Evolutionary conservation across 2,888 invertebrate genomes (phyloP).

Genomic region (Tanypteryx hageni): DNA sequence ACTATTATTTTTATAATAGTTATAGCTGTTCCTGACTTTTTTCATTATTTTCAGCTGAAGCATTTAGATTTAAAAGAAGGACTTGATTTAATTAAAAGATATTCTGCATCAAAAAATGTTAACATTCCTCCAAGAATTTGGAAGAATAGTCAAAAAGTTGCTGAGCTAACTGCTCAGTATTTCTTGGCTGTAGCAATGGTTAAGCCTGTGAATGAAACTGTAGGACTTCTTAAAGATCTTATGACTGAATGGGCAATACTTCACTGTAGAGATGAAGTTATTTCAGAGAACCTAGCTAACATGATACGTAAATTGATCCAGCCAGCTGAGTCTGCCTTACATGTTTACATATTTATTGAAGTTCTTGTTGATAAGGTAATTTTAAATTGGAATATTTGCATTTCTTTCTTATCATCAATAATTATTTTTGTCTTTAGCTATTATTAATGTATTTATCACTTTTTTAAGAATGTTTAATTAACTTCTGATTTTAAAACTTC

Average conservation of each 20-base stretch:
- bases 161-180: constrained; percentile 78
- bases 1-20: background rate
- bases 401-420: background rate
- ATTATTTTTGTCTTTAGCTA: background rate
- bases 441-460: background rate
- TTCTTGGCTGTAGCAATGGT: constrained; percentile 79
- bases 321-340: constrained; percentile 81
- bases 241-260: constrained; percentile 74
- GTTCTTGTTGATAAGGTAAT: constrained; percentile 75
- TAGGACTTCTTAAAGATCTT: constrained; percentile 72
- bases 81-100: constrained; percentile 77
- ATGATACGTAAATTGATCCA: constrained; percentile 74
- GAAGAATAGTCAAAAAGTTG: constrained; percentile 78
- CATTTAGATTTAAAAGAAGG: constrained; percentile 77
- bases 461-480: background rate
- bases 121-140: constrained; percentile 77
- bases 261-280: constrained; percentile 69
- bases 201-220: constrained; percentile 74
- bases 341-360: constrained; percentile 82
- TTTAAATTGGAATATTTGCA: constrained; percentile 19
- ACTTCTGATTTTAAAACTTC: constrained; percentile 36
- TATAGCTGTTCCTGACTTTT: background rate
- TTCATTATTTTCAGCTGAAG: constrained; percentile 37
- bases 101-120: constrained; percentile 74
- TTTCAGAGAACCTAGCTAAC: constrained; percentile 71